Conservation (phyloP, 2,113 vertebrate species). For the Castor canadensis region DNA sequence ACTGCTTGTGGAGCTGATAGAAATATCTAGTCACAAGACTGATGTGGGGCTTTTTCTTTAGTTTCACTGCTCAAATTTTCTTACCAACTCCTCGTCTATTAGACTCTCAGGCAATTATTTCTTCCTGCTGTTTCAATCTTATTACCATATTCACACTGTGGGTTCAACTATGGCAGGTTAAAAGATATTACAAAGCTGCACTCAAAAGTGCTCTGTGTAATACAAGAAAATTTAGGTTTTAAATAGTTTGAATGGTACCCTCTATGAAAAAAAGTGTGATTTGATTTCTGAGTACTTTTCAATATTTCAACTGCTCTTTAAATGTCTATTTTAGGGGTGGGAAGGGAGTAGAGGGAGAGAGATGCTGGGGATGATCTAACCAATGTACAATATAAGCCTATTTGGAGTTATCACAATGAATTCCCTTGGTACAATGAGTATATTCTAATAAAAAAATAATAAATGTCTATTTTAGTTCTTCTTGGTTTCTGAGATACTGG, state of each 20-base stretch:
- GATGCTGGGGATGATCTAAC: too few relatives aligned
- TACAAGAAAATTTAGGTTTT: not conserved
- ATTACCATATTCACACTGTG: not conserved
- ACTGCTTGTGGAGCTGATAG: not conserved
- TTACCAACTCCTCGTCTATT: not conserved
- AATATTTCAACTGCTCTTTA: not conserved
- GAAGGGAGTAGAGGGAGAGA: too few relatives aligned
- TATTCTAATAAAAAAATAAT: too few relatives aligned
- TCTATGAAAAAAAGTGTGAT: not conserved
- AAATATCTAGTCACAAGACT: not conserved
- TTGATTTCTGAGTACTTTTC: not conserved
- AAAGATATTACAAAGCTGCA: not conserved
- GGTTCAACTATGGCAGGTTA: not conserved
- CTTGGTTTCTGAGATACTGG: not conserved
- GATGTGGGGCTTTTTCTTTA: not conserved
- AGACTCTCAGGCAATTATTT: not conserved
- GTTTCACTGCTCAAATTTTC: not conserved
- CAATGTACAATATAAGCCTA: too few relatives aligned
- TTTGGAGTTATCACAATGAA: too few relatives aligned
- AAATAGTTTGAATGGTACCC: not conserved
- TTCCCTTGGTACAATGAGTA: too few relatives aligned
- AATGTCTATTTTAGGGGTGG: too few relatives aligned
- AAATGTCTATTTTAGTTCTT: not conserved
- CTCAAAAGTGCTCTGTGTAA: not conserved
- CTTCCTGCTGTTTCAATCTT: not conserved